These are phyloP conservation scores for Sphenopsis melanotis DNA, from an alignment of 2,797 vertebrate species.

Conservation along the genomic window DNA sequence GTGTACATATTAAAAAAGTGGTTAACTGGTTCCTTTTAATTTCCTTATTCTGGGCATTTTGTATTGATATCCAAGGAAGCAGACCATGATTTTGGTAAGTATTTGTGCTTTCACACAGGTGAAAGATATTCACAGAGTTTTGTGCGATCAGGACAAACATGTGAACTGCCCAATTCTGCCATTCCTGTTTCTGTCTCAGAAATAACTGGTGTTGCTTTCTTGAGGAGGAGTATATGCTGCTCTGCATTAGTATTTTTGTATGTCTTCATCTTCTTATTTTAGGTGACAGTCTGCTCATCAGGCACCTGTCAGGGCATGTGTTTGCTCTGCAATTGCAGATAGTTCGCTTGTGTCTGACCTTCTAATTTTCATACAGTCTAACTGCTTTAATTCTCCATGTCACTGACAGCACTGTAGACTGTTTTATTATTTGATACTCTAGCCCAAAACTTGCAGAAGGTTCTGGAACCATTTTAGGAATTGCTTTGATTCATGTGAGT, in stretches of 20 bases:
- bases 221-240: not conserved
- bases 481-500: not conserved
- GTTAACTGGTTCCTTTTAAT: not conserved
- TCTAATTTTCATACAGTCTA: not conserved
- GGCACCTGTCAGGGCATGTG: not conserved
- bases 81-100: not conserved
- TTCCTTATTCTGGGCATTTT: not conserved
- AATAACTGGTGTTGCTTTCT: not conserved
- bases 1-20: not conserved
- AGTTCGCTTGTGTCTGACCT: not conserved
- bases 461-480: not conserved
- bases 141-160: rapidly evolving
- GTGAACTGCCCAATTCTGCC: not conserved
- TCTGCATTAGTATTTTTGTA: not conserved
- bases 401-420: not conserved
- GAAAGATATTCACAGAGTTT: not conserved
- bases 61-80: not conserved
- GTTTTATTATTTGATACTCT: not conserved
- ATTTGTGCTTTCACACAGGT: not conserved
- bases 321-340: not conserved
- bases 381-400: not conserved
- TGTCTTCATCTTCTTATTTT: not conserved
- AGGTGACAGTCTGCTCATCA: not conserved
- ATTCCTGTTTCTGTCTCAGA: not conserved
- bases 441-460: not conserved